Evolutionary conservation across 2,113 vertebrate species (phyloP), one percentile per base, ranked within the genome.

Genomic region (Hassar affinis): DNA sequence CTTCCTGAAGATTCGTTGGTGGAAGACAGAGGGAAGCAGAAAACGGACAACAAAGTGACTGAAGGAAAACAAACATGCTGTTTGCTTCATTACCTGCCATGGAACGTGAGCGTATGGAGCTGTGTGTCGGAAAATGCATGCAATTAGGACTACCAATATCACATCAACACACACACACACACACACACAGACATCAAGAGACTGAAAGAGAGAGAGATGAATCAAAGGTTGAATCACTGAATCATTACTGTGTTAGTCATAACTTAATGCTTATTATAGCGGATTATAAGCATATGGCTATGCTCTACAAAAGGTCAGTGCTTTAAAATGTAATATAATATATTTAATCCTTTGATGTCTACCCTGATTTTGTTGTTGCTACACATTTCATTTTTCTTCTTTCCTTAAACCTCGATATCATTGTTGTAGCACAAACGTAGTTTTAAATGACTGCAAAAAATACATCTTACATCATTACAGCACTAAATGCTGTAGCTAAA

Each of bases 71-170:
- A 74, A 74, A 33, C 42, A 74, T 33, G 33, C 38, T 71, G 80
- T 47, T 47, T 38, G 80, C 38, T 75, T 82, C 80, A 82, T 74
- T 62, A 74, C 56, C 69, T 75, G 54, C 42, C 42, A 82, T 49
- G 56, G 66, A 81, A 8, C 5, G 11, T 18, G 52, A 56, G 22
- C 6, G 15, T 33, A 45, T 20, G 80, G 45, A 51, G 12, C 38
- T 54, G 20, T 56, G 22, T 56, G 27, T 12, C 51, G 3, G 47
- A 54, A 54, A 30, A 52, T 30, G 64, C 79, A 51, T 10, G 35
- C 74, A 35, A 6, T 17, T 30, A 30, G 38, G 18, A 38, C 33
- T 68, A 38, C 33, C 64, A 38, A 69, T 45, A 25, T 69, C 66
- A 45, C 20, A 69, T 25, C 22, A 38, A 54, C 7, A 54, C 49